These are phyloP conservation scores for Amblyopsis hoosieri DNA, from an alignment of 2,797 vertebrate species.

Conservation along the genomic window DNA sequence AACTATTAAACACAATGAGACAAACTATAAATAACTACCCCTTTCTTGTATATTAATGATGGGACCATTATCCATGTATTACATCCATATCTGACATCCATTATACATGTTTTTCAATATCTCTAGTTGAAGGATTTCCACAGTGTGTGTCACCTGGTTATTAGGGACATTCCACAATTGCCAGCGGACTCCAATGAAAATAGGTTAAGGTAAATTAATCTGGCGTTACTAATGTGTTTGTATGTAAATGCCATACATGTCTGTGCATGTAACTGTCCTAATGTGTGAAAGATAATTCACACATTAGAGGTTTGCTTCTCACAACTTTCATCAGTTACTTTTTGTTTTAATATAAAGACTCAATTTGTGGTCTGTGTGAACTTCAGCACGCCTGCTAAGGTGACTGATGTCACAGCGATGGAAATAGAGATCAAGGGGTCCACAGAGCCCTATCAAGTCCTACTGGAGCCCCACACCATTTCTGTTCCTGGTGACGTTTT, in stretches of 20 bases:
- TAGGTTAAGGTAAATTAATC: conserved; percentile 49
- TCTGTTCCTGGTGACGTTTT: conserved; percentile 86
- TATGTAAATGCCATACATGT: background rate
- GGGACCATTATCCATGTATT: background rate
- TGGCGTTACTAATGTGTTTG: background rate
- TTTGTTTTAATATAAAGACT: background rate
- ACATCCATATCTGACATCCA: background rate
- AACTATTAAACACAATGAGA: too few species aligned
- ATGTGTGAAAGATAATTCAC: too few species aligned
- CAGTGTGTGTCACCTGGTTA: conserved; percentile 87
- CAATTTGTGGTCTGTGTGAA: conserved; percentile 13
- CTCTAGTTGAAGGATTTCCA: conserved; percentile 84
- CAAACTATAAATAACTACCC: too few species aligned
- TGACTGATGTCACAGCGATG: conserved; percentile 78
- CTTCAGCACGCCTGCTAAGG: conserved; percentile 45
- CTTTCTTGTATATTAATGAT: too few species aligned
- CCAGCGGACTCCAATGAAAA: conserved; percentile 41
- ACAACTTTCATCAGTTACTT: background rate
- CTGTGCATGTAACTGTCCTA: conserved; percentile 1
- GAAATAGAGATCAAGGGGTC: conserved; percentile 90
- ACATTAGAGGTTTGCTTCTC: conserved; percentile 1
- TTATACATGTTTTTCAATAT: conserved; percentile 25
- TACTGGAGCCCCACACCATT: conserved; percentile 88
- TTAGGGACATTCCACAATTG: conserved; percentile 80
- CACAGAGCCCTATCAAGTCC: conserved; percentile 81